phyloP scores from a whole-genome alignment of 1,140 invertebrate genomes.

The Drosophila takahashii region DNA sequence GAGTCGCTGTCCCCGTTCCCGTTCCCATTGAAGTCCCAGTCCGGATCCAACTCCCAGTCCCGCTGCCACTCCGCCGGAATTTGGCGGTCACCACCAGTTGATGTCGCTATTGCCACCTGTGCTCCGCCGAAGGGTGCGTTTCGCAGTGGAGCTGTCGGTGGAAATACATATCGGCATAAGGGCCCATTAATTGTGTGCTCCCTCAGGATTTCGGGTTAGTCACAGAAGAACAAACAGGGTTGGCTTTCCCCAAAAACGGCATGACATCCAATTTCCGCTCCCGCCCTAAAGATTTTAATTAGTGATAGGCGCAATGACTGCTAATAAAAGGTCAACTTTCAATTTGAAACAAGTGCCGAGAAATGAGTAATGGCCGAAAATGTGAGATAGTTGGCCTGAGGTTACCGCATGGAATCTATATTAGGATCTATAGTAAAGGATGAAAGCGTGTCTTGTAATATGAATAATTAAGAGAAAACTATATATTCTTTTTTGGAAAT shows the following conservation, averaged over 20 bases:
- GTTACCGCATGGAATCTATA: background rate
- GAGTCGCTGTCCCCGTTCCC: background rate
- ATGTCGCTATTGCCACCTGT: constrained; percentile 6
- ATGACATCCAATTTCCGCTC: constrained; percentile 73
- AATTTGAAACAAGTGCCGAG: constrained; percentile 20
- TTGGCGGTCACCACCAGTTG: constrained; percentile 21
- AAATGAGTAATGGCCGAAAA: constrained; percentile 7
- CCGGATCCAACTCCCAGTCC: constrained; percentile 29
- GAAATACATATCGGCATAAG: constrained; percentile 19
- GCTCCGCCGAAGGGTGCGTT: constrained; percentile 39
- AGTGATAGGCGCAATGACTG: constrained; percentile 51
- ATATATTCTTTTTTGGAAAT: too few relatives aligned
- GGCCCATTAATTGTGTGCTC: constrained; percentile 43
- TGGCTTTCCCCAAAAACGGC: constrained; percentile 35
- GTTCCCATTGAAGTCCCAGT: constrained; percentile 8
- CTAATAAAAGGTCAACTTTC: constrained; percentile 46
- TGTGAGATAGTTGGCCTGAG: background rate
- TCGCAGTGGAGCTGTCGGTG: constrained; percentile 46
- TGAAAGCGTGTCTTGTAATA: too few relatives aligned
- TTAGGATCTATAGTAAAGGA: background rate
- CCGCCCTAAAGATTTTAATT: constrained; percentile 63
- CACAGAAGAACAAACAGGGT: constrained; percentile 1
- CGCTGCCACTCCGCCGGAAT: constrained; percentile 20
- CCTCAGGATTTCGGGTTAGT: constrained; percentile 22
- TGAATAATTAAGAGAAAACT: too few relatives aligned